Percentiles rank a stretch among this genome's conserved stretches.
Evolutionary conservation across 2,113 vertebrate species (phyloP).

Genomic region (Pyxicephalus adspersus): DNA sequence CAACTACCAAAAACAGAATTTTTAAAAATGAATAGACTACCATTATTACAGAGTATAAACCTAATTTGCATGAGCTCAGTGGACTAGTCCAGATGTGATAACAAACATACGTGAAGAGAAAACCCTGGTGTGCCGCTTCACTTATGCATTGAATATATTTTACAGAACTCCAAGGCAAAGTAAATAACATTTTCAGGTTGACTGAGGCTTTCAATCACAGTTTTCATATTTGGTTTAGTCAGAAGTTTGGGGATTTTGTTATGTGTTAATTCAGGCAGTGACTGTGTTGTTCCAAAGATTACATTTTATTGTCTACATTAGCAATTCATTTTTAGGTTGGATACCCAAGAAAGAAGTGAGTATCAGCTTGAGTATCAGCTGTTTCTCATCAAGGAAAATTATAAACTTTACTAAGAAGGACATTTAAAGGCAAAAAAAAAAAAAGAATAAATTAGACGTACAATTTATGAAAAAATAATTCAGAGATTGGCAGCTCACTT

Average conservation of each 20-base stretch:
- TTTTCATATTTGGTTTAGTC: neutral
- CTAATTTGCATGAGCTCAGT: constrained; percentile 32
- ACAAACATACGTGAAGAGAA: constrained; percentile 18
- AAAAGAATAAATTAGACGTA: too few species aligned
- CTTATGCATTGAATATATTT: constrained; percentile 28
- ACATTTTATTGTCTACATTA: constrained; percentile 4
- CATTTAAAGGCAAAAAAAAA: too few species aligned
- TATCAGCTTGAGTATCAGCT: too few species aligned
- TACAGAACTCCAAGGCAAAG: constrained; percentile 11
- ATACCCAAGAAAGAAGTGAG: too few species aligned
- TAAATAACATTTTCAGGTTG: constrained; percentile 29
- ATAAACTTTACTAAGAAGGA: too few species aligned
- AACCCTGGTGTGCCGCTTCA: constrained; percentile 23
- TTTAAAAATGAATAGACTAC: constrained; percentile 8
- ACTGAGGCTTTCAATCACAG: constrained; percentile 35
- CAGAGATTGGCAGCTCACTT: too few species aligned
- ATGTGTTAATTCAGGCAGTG: neutral
- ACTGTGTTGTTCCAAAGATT: constrained; percentile 26
- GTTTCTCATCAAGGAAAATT: too few species aligned
- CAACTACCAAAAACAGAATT: constrained; percentile 5
- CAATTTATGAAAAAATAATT: too few species aligned
- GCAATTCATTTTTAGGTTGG: too few species aligned
- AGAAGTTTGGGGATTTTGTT: constrained; percentile 3
- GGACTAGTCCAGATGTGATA: constrained; percentile 19
- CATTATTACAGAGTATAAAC: constrained; percentile 25